Base-by-base conservation (phyloP, 1,140 invertebrate species). In the Pomacea maculata region DNA sequence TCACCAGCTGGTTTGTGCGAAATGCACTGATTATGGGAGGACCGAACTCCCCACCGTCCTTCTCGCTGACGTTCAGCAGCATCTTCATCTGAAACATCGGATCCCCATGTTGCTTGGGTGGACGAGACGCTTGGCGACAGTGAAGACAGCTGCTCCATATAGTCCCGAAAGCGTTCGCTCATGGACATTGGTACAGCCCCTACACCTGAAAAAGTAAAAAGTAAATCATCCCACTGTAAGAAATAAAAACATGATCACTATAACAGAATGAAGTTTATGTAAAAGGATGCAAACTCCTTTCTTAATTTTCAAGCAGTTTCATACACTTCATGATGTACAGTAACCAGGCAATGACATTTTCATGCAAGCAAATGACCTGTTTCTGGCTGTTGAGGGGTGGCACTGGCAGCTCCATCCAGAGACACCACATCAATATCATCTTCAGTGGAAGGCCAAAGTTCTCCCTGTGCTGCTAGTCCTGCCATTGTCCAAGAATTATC, bases 341-440 rank as follows among this genome's bases (percentile, higher is more conserved):
- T 19, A 29, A 70, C 9, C 19, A 52, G 34, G 54, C 45, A 67
- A 65, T 25, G 34, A 11, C 25, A 34, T 61, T 17, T 61, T 61
- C 11, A 61, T 61, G 15, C 8, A 61, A 78, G 21, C 25, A 61
- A 76, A 19, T 21, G 45, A 76, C 75, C 75, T 57, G 57, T 25
- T 25, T 54, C 55, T 19, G 52, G 57, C 45, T 61, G 57, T 55
- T 19, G n/a, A 45, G 45, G 34, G 19, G 57, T 57, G 12, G 79
- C 67, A 64, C 54, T 73, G 12, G 76, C 77, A 57, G 73, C 61
- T 52, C 57, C 57, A 61, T 80, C 86, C 19, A 87, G 34, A n/a
- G 86, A 87, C n/a, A 86, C 86, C 12, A 87, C 86, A 86, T 87
- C 86, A 57, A 87, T 83, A 77, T 87, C 86, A 45, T 87, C 86